phyloP scores from a whole-genome alignment of 2,888 invertebrate species.

The Melipona bicolor region DNA sequence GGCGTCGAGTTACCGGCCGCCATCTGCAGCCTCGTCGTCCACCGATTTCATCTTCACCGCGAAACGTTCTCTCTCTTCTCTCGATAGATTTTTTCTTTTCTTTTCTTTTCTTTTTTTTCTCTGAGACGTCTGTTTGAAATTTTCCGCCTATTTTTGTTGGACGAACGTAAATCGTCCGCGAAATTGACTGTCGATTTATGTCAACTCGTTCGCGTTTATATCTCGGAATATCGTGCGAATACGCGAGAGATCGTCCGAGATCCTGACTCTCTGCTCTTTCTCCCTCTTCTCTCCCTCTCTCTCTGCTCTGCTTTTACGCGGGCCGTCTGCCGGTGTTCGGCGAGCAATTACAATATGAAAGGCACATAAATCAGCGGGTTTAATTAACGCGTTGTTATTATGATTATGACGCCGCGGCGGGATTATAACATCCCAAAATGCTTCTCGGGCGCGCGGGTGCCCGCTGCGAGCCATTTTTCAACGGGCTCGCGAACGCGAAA shows the following conservation, averaged over 20 bases:
- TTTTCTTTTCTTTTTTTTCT: too few relatives aligned
- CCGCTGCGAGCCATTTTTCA: constrained; percentile 59
- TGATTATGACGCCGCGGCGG: constrained; percentile 76
- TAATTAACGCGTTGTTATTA: constrained; percentile 84
- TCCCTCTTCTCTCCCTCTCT: too few relatives aligned
- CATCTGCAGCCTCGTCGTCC: neutral
- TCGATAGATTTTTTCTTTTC: too few relatives aligned
- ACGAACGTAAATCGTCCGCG: constrained; percentile 64
- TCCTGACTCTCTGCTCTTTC: constrained; percentile 60
- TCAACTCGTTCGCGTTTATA: constrained; percentile 79
- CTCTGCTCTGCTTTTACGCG: constrained; percentile 65
- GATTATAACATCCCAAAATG: constrained; percentile 72
- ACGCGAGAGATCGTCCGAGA: constrained; percentile 65
- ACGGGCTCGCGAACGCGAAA: neutral
- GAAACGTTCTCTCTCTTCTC: too few relatives aligned
- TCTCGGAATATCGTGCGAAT: constrained; percentile 59
- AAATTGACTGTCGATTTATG: constrained; percentile 79
- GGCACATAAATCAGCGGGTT: constrained; percentile 83
- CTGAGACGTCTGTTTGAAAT: too few relatives aligned
- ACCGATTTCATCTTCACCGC: neutral
- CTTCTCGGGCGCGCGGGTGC: constrained; percentile 30
- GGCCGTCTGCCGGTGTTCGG: constrained; percentile 78
- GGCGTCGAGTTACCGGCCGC: neutral
- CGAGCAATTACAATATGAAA: constrained; percentile 84
- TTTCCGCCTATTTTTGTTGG: too few relatives aligned